Conservation (phyloP, 2,797 vertebrate genomes). For the Sebastes elongatus region DNA sequence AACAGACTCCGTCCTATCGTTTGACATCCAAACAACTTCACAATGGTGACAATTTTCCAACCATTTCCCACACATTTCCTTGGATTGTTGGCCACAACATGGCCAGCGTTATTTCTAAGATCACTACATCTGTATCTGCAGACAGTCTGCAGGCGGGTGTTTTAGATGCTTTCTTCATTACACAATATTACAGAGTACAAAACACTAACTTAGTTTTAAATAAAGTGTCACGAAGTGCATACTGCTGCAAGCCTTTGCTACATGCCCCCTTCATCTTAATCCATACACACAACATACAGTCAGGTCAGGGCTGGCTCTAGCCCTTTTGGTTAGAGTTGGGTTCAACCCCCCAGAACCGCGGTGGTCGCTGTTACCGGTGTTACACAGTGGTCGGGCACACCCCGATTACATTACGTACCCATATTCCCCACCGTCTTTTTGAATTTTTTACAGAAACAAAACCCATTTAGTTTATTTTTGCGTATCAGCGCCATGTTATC, state of each 20-base stretch:
- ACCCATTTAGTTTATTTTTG: too few species aligned
- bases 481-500: too few species aligned
- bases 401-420: too few species aligned
- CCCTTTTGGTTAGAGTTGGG: too few species aligned
- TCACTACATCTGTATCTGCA: slow-evolving; percentile 16
- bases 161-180: slow-evolving; percentile 20
- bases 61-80: slow-evolving; percentile 41
- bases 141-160: neutral
- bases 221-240: neutral
- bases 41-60: slow-evolving; percentile 46
- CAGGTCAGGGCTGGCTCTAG: too few species aligned
- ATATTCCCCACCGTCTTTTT: too few species aligned
- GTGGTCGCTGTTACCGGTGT: too few species aligned
- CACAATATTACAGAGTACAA: neutral
- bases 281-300: neutral
- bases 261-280: neutral
- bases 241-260: neutral
- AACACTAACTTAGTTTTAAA: neutral
- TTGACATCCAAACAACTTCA: slow-evolving; percentile 51
- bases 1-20: slow-evolving; percentile 50
- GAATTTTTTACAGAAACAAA: too few species aligned
- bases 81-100: slow-evolving; percentile 19
- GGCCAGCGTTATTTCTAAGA: slow-evolving; percentile 2
- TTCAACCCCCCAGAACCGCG: too few species aligned
- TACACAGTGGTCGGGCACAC: too few species aligned